A percentile compares a stretch with the other conserved stretches of the same genome.
phyloP scores from a whole-genome alignment of 2,888 invertebrate genomes.

The Pristionchus maxplancki region DNA sequence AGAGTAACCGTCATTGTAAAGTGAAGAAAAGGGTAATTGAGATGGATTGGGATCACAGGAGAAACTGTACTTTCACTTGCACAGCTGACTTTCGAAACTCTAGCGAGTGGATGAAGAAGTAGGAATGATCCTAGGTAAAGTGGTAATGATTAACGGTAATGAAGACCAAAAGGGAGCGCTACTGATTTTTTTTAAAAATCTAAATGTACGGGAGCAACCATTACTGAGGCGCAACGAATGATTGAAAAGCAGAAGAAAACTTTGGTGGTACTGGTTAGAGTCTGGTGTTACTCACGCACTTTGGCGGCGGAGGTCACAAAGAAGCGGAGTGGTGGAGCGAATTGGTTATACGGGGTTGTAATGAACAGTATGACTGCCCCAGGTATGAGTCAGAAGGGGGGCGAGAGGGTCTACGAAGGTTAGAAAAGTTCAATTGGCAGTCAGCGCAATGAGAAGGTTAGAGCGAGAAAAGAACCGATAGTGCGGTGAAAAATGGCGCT shows the following conservation, averaged over 20 bases:
- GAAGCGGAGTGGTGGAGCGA: slow-evolving; percentile 3
- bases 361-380: too few relatives aligned
- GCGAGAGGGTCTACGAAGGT: neutral
- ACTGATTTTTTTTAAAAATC: too few relatives aligned
- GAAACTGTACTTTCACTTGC: slow-evolving; percentile 3
- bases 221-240: neutral
- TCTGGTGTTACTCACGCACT: slow-evolving; percentile 33
- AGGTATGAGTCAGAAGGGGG: slow-evolving; percentile 31
- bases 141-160: too few relatives aligned
- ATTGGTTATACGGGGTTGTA: neutral
- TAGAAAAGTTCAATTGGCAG: too few relatives aligned
- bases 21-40: slow-evolving; percentile 8
- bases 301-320: neutral
- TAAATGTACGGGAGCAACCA: too few relatives aligned
- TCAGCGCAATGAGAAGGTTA: too few relatives aligned
- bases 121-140: too few relatives aligned
- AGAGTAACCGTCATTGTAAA: neutral
- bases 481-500: neutral
- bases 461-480: neutral
- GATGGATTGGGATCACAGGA: slow-evolving; percentile 25
- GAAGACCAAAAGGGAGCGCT: too few relatives aligned
- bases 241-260: neutral
- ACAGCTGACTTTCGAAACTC: neutral
- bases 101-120: too few relatives aligned
- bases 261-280: slow-evolving; percentile 21